Conservation (phyloP, 2,113 vertebrate genomes). For the Tragelaphus scriptus region DNA sequence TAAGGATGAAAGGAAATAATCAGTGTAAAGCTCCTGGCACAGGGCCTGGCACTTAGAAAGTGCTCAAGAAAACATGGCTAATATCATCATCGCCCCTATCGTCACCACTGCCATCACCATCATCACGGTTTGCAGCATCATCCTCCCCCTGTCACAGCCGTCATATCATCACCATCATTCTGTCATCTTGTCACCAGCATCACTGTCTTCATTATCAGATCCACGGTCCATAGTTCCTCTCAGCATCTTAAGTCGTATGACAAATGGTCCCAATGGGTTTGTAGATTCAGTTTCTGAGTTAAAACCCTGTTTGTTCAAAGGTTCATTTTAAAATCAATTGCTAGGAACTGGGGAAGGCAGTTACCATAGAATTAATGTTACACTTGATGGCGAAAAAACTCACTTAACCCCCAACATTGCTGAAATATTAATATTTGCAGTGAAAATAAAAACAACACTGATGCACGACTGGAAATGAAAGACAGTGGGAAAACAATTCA, state of each 20-base stretch:
- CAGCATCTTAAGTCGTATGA: neutral
- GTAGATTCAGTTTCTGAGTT: neutral
- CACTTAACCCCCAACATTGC: neutral
- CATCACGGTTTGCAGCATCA: neutral
- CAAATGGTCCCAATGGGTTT: neutral
- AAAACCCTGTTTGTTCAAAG: slow-evolving; percentile 3
- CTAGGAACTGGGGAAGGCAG: neutral
- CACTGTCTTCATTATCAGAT: neutral
- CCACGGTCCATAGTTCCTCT: neutral
- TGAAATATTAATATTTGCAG: neutral
- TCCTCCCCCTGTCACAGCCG: neutral
- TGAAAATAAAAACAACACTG: neutral
- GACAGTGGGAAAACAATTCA: neutral
- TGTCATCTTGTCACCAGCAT: neutral
- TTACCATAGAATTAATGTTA: neutral
- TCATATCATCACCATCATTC: neutral
- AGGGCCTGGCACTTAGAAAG: neutral
- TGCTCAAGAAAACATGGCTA: neutral
- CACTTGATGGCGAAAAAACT: neutral
- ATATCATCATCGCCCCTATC: neutral
- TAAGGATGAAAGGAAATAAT: neutral
- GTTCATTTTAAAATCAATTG: slow-evolving; percentile 5
- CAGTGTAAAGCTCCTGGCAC: neutral
- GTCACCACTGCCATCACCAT: neutral
- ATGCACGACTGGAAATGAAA: neutral